phyloP scores from a whole-genome alignment of 2,113 vertebrate species.

The Ailurus styani region DNA sequence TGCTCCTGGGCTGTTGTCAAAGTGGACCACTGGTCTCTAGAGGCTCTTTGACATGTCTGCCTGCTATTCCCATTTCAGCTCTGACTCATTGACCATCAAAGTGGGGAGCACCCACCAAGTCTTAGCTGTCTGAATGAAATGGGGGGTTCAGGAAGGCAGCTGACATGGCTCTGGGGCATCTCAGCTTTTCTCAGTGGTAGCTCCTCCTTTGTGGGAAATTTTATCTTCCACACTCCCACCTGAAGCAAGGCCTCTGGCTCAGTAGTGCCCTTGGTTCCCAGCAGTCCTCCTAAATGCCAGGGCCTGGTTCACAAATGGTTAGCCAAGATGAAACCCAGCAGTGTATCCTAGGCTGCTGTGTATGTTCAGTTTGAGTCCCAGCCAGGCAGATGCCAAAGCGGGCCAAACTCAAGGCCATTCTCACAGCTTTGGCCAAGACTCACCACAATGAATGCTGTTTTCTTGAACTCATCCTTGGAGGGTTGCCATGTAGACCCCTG shows the following conservation, averaged over 20 bases:
- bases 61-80: too few species aligned
- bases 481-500: not conserved
- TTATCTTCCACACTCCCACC: too few species aligned
- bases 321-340: not conserved
- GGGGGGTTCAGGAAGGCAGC: not conserved
- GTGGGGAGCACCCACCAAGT: not conserved
- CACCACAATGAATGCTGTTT: not conserved
- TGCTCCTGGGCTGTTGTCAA: not conserved
- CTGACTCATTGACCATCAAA: not conserved
- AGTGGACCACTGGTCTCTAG: not conserved
- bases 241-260: not conserved
- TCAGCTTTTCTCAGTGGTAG: not conserved
- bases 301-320: not conserved
- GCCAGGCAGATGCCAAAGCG: not conserved
- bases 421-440: not conserved
- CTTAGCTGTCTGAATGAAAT: rapidly evolving
- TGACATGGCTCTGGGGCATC: not conserved
- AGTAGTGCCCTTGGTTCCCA: too few species aligned
- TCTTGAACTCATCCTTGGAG: not conserved
- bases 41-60: not conserved
- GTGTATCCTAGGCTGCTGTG: too few species aligned
- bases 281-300: not conserved
- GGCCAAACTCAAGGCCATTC: not conserved
- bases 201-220: not conserved
- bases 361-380: rapidly evolving